These are phyloP conservation scores for Ceuthmochares aereus DNA, from an alignment of 2,113 vertebrate genomes.

Conservation along the genomic window DNA sequence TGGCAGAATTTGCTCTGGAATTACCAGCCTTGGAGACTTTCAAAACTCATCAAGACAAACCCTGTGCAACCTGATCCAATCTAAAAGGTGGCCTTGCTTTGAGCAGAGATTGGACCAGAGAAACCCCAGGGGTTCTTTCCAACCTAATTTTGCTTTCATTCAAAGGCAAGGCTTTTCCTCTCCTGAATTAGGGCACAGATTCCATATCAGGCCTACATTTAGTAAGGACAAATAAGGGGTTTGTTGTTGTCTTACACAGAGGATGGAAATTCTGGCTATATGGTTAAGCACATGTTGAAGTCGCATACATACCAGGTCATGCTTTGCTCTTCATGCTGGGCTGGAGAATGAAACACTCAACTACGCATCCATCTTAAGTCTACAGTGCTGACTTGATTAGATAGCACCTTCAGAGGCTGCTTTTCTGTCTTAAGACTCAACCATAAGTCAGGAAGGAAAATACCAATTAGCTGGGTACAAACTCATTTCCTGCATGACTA, in stretches of 20 bases:
- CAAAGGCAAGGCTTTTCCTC: background rate
- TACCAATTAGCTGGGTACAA: constrained; percentile 27
- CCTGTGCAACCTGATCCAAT: background rate
- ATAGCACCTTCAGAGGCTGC: background rate
- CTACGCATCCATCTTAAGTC: background rate
- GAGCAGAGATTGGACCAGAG: background rate
- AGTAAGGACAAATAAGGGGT: background rate
- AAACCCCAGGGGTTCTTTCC: background rate
- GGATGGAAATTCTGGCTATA: background rate
- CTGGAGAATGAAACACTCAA: background rate
- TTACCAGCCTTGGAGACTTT: background rate
- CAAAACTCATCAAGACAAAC: background rate
- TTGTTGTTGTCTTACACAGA: background rate
- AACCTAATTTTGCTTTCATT: background rate
- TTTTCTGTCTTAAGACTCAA: background rate
- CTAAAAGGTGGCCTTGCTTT: background rate
- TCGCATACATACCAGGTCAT: background rate
- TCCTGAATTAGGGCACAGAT: background rate
- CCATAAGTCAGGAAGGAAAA: constrained; percentile 11
- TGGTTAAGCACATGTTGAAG: background rate
- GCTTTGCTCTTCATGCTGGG: background rate
- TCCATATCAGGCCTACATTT: background rate
- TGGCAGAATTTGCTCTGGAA: background rate
- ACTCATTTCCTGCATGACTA: constrained; percentile 20
- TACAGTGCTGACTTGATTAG: background rate